These are phyloP conservation scores for Romanogobio albipinnatus DNA, from an alignment of 2,113 vertebrate species.

Conservation along the genomic window DNA sequence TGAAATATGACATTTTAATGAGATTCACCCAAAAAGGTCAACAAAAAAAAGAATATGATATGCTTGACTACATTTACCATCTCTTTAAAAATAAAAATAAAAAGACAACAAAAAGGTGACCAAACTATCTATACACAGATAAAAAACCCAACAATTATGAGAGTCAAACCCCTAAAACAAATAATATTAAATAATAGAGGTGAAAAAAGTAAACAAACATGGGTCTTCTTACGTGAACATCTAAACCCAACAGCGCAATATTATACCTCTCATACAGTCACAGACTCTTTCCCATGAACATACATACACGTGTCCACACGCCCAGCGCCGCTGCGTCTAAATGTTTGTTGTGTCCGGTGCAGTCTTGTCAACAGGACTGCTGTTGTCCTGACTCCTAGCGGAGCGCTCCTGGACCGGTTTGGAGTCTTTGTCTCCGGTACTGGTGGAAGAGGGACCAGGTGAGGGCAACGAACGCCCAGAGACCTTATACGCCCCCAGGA, in stretches of 20 bases:
- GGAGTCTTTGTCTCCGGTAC: slow-evolving; percentile 79
- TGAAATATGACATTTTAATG: background rate
- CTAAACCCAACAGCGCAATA: slow-evolving; percentile 35
- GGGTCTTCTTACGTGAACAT: slow-evolving; percentile 1
- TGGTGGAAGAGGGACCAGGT: slow-evolving; percentile 70
- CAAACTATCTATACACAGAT: slow-evolving; percentile 44
- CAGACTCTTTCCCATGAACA: slow-evolving; percentile 16
- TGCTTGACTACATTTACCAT: slow-evolving; percentile 45
- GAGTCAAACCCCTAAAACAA: slow-evolving; percentile 52
- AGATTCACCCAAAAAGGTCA: slow-evolving; percentile 34
- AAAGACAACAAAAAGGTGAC: slow-evolving; percentile 50
- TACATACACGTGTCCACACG: slow-evolving; percentile 22
- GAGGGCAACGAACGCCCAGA: slow-evolving; percentile 74
- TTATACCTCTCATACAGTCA: slow-evolving; percentile 16
- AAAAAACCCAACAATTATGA: slow-evolving; percentile 55
- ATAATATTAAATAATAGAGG: slow-evolving; percentile 66
- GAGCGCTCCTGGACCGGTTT: slow-evolving; percentile 77
- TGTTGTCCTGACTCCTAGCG: slow-evolving; percentile 72
- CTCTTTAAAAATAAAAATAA: slow-evolving; percentile 42
- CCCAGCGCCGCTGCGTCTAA: slow-evolving; percentile 45
- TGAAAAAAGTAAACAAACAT: slow-evolving; percentile 54
- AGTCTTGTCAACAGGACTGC: slow-evolving; percentile 68
- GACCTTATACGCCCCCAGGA: slow-evolving; percentile 83
- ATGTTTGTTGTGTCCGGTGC: slow-evolving; percentile 53
- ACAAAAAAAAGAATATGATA: slow-evolving; percentile 26